Percentiles rank a stretch among this genome's conserved stretches.
Conservation (phyloP, 2,113 vertebrate genomes). For the Chelonoidis abingdonii region DNA sequence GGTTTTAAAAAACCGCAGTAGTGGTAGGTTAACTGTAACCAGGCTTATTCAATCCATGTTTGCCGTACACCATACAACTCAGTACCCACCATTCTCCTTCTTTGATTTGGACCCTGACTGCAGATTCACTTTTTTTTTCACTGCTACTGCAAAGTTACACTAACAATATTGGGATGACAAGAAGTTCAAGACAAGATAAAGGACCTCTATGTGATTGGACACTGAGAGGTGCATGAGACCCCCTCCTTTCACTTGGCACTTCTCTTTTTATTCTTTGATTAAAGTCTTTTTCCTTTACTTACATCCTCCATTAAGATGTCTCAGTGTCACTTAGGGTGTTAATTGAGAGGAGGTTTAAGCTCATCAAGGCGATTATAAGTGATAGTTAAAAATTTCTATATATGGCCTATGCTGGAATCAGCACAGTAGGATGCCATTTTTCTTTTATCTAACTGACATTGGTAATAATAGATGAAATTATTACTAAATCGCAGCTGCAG, state of each 20-base stretch:
- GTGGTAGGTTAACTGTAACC: neutral
- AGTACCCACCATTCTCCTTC: neutral
- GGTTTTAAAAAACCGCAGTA: constrained; percentile 7
- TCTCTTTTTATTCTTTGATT: constrained; percentile 82
- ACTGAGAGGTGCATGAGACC: constrained; percentile 51
- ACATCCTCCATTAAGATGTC: constrained; percentile 92
- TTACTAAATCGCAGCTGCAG: constrained; percentile 91
- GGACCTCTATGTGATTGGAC: constrained; percentile 51
- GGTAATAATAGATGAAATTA: constrained; percentile 96
- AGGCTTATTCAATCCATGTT: constrained; percentile 29
- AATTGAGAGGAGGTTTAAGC: constrained; percentile 96
- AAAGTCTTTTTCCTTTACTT: constrained; percentile 86
- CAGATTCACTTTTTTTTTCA: neutral
- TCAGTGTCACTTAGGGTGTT: constrained; percentile 93
- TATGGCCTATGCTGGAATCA: constrained; percentile 90
- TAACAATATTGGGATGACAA: neutral
- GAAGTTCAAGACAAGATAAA: constrained; percentile 47
- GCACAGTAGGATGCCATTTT: constrained; percentile 90
- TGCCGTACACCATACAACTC: neutral
- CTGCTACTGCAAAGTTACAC: neutral
- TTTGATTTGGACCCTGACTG: constrained; percentile 3
- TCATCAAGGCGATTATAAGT: constrained; percentile 98
- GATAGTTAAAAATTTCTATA: constrained; percentile 95
- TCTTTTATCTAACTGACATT: constrained; percentile 92
- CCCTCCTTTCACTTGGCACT: constrained; percentile 49